Base-by-base conservation (phyloP, 2,888 invertebrate species). In the Rhaphigaster nebulosa region DNA sequence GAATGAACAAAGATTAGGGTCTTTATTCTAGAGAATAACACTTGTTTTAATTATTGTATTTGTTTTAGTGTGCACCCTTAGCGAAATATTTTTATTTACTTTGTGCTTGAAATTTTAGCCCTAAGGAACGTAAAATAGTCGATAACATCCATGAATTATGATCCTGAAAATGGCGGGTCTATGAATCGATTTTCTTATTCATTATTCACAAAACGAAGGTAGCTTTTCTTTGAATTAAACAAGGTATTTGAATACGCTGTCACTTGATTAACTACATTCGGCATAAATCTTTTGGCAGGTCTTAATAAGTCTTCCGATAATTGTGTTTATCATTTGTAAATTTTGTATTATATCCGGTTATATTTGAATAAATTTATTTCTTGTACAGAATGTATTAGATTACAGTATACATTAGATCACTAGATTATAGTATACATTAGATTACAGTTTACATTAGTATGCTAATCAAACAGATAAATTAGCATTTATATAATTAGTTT, bases 141-240 rank as follows among this genome's bases (percentile, higher is more conserved):
- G 29, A 65, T 65, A 65, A 23, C 20, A 15, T 29, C 10, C 23
- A 23, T 80, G 41, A 80, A 41, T 41, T 80, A 80, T 38, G 23
- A 41, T 41, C 80, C 38, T 80, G 80, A 41, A 38, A 80, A 80
- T 80, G 80, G 41, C 80, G 34, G 41, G 38, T 18, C 26, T 41
- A 0, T 80, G 80, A 34, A 80, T 80, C 80, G 80, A 80, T 80
- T 41, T 41, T 80, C 80, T 80, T 41, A 80, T 80, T 41, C 41
- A 80, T 80, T 41, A 80, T 80, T 80, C 80, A 80, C 38, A 41
- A 13, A 80, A 41, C 20, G 20, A 26, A 38, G 38, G 26, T 26
- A 2, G 80, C 38, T 80, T 34, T 80, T 80, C 38, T 41, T 38
- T 23, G 80, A 80, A 80, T 80, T 41, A 23, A 41, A 80, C 80